These are phyloP conservation scores for Ladona fulva DNA, from an alignment of 1,140 invertebrate species.

Conservation along the genomic window DNA sequence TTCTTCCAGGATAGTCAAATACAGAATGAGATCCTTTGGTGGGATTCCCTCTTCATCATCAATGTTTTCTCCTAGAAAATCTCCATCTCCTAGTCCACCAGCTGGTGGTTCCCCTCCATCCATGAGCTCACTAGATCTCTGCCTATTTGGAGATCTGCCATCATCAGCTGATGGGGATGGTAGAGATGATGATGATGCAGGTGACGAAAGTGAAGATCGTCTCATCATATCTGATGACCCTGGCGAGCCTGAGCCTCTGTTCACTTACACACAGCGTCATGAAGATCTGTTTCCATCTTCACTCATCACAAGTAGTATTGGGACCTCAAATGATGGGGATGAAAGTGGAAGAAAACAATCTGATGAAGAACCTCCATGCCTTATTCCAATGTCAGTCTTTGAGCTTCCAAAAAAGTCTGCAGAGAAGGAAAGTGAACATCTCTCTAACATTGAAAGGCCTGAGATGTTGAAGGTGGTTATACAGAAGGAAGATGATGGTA, in stretches of 20 bases:
- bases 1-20: background rate
- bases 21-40: background rate
- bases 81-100: background rate
- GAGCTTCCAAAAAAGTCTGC: background rate
- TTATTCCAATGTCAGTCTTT: background rate
- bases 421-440: background rate
- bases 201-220: slow-evolving; percentile 43
- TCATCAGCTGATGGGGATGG: slow-evolving; percentile 19
- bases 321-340: background rate
- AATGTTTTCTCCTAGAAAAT: background rate
- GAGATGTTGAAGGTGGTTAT: background rate
- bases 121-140: background rate
- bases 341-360: background rate
- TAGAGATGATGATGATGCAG: slow-evolving; percentile 30
- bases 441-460: background rate
- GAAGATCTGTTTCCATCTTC: slow-evolving; percentile 44
- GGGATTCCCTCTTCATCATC: background rate
- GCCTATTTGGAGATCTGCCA: slow-evolving; percentile 34
- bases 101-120: background rate
- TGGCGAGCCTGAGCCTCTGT: slow-evolving; percentile 43
- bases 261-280: slow-evolving; percentile 37
- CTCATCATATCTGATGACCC: slow-evolving; percentile 47
- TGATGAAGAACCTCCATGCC: background rate
- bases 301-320: slow-evolving; percentile 17
- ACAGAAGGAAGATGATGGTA: background rate